A percentile compares a stretch with the other conserved stretches of the same genome.
These are phyloP conservation scores for Rallus crepitans DNA, from an alignment of 2,797 vertebrate genomes.

Conservation along the genomic window DNA sequence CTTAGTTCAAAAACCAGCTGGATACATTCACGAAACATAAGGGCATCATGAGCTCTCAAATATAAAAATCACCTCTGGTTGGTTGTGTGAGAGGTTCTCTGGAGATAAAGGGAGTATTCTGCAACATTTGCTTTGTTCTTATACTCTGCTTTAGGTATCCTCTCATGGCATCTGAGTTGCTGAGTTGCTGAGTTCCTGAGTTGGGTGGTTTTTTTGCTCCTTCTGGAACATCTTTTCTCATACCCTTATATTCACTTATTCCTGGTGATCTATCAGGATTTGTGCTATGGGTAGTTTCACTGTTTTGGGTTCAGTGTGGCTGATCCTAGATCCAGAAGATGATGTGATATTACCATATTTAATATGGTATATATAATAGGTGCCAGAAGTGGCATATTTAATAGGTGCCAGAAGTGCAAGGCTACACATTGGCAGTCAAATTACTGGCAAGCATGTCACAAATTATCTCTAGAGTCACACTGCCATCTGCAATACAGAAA, in stretches of 20 bases:
- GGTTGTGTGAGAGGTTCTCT: neutral
- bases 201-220: neutral
- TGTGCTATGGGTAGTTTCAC: neutral
- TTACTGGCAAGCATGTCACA: neutral
- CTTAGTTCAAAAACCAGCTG: neutral
- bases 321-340: neutral
- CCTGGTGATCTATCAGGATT: neutral
- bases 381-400: neutral
- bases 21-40: neutral
- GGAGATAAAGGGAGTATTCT: neutral
- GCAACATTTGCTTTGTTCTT: neutral
- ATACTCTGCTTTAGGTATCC: neutral
- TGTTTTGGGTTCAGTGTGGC: neutral
- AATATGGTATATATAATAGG: neutral
- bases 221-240: neutral
- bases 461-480: neutral
- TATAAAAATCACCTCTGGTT: neutral
- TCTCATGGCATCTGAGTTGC: neutral
- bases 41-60: neutral
- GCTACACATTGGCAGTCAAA: rapidly evolving
- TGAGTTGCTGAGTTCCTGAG: no score
- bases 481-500: neutral
- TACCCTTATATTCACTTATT: neutral
- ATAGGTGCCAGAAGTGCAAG: neutral
- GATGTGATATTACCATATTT: neutral